phyloP scores from a whole-genome alignment of 2,113 vertebrate species.

The Scartelaos histophorus region DNA sequence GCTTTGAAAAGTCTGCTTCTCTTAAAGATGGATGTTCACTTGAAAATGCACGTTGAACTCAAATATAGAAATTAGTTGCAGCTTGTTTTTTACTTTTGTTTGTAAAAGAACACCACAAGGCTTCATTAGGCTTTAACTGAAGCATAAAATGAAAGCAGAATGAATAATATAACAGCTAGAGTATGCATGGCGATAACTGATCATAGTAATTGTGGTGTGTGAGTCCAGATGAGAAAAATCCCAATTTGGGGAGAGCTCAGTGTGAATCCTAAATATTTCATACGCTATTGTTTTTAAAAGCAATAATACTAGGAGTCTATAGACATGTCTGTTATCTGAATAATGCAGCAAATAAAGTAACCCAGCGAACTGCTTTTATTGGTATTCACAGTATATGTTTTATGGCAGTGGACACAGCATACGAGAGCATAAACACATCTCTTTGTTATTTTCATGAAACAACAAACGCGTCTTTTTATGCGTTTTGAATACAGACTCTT shows the following conservation, averaged over 20 bases:
- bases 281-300: neutral
- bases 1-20: too few species aligned
- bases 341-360: constrained; percentile 1
- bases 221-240: neutral
- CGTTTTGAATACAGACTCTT: neutral
- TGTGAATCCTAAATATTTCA: neutral
- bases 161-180: neutral
- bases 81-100: neutral
- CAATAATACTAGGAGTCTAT: neutral
- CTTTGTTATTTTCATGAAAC: neutral
- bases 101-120: neutral
- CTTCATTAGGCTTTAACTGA: neutral
- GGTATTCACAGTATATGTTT: neutral
- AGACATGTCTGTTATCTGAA: neutral
- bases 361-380: neutral
- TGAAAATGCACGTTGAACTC: neutral
- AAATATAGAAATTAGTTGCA: neutral
- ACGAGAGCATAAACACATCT: neutral
- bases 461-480: neutral
- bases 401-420: neutral
- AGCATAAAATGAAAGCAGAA: constrained; percentile 1
- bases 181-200: neutral
- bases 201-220: neutral
- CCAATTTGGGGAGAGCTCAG: neutral
- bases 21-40: neutral